Evolutionary conservation across 2,113 vertebrate species (phyloP).

Genomic region (Centropristis striata): DNA sequence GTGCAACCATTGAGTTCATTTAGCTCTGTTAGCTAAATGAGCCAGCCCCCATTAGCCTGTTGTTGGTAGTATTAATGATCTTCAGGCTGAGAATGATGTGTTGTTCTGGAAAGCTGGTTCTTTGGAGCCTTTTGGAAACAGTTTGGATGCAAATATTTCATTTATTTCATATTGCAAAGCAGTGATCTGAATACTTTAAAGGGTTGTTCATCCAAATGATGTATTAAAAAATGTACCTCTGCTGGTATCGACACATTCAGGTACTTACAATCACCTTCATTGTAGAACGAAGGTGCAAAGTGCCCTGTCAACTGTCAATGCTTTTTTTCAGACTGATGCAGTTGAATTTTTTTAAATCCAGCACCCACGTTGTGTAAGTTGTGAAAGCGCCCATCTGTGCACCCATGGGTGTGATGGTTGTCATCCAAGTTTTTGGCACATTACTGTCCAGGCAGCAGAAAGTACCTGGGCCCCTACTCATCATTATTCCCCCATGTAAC

Average conservation of each 20-base stretch:
- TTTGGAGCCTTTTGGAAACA: conserved; percentile 27
- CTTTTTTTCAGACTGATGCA: too few species aligned
- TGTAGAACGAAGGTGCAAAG: too few species aligned
- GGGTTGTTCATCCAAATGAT: not conserved
- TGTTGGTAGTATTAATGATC: conserved; percentile 68
- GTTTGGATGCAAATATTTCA: conserved; percentile 19
- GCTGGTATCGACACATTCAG: not conserved
- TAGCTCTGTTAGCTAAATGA: conserved; percentile 74
- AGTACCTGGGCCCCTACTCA: too few species aligned
- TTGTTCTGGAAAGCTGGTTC: conserved; percentile 34
- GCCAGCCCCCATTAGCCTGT: conserved; percentile 67
- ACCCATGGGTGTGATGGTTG: too few species aligned
- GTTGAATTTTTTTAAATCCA: too few species aligned
- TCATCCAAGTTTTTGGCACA: too few species aligned
- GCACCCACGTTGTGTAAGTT: too few species aligned
- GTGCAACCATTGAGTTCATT: conserved; percentile 55
- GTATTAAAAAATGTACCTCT: not conserved
- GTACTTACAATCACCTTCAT: too few species aligned
- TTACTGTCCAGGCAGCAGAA: too few species aligned
- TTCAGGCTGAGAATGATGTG: conserved; percentile 41
- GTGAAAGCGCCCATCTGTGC: too few species aligned
- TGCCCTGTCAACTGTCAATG: too few species aligned
- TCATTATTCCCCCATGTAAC: too few species aligned
- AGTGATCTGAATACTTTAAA: not conserved
- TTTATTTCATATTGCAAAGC: not conserved